These are phyloP conservation scores for Diacarnus erythraeanus DNA, from an alignment of 37 sponge, comb jelly and placozoan genomes.

Conservation along the genomic window DNA sequence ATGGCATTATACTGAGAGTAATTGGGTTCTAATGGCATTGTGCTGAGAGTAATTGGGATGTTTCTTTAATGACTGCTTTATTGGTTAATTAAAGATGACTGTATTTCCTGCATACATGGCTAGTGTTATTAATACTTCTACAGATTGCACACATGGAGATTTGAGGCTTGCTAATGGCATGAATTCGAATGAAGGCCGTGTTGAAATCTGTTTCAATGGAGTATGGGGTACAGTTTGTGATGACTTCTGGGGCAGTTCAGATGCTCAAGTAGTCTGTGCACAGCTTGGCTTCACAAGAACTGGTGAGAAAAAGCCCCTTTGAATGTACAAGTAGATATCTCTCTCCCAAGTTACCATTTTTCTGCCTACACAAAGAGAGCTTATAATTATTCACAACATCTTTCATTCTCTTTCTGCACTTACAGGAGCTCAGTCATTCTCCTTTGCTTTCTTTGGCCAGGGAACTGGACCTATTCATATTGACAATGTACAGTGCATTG, in stretches of 20 bases:
- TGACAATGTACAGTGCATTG: constrained; percentile 9
- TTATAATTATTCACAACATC: too few relatives aligned
- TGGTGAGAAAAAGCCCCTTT: not conserved
- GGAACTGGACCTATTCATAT: constrained; percentile 9
- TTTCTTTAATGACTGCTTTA: too few relatives aligned
- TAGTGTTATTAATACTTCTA: too few relatives aligned
- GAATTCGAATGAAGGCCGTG: not conserved
- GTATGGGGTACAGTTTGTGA: not conserved
- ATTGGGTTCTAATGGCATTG: too few relatives aligned
- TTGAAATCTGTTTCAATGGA: not conserved
- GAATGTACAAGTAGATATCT: too few relatives aligned
- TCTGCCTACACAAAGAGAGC: too few relatives aligned
- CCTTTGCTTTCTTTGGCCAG: constrained; percentile 12
- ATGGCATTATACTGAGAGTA: too few relatives aligned
- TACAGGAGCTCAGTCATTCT: constrained; percentile 5
- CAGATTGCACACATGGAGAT: not conserved
- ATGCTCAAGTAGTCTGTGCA: not conserved
- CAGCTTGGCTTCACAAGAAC: not conserved
- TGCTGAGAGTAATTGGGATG: too few relatives aligned
- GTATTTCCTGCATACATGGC: too few relatives aligned
- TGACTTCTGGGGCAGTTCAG: not conserved
- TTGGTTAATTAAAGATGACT: too few relatives aligned
- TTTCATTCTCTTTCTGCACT: not conserved
- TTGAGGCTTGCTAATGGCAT: not conserved
- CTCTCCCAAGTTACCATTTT: too few relatives aligned